Evolutionary conservation across 2,113 vertebrate genomes (phyloP), one percentile per base, ranked within the genome.

Genomic region (Campylomormyrus tamandua): DNA sequence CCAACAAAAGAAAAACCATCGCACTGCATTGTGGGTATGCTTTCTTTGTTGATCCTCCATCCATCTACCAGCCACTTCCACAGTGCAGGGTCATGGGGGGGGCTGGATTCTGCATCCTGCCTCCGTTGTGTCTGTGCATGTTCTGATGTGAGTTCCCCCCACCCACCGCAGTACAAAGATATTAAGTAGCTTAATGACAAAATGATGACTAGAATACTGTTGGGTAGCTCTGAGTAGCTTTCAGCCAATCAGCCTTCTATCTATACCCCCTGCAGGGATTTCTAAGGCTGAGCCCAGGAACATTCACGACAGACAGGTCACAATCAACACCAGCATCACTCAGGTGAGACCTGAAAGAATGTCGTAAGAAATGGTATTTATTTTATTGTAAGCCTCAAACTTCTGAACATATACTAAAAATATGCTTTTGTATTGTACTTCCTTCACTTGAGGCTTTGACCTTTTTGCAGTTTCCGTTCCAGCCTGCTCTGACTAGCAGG

Each of bases 401-500:
- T 50, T 46, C 24, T 86, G 17, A 46, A 5, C 31, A 70, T 80
- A 80, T 80, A 39, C 35, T 80, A 80, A 80, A 42, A 39, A 42
- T 8, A 19, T 80, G 74, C 35, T 24, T 45, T 48, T 45, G 83
- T 46, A 45, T 39, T 39, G 3, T 15, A 74, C 9, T 88, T 91
- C 49, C 91, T n/a, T 80, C 74, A 80, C 74, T 19, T 5, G 13
- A 42, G 35, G 35, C 74, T 42, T 15, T 42, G 13, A 80, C 74
- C n/a, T 66, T 91, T 17, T 88, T 90, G n/a, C 92, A 96, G 95
- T 94, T 95, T 52, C 94, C 95, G 1, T 95, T 94, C 87, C 90
- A 93, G 8, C 93, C 92, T 0, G 86, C 89, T 53, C 89, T 91
- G 15, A 84, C 52, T 39, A 92, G 45, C 5, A 5, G 83, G 8